Evolutionary conservation across 1,140 invertebrate species (phyloP).

Genomic region (Chelonus insularis): DNA sequence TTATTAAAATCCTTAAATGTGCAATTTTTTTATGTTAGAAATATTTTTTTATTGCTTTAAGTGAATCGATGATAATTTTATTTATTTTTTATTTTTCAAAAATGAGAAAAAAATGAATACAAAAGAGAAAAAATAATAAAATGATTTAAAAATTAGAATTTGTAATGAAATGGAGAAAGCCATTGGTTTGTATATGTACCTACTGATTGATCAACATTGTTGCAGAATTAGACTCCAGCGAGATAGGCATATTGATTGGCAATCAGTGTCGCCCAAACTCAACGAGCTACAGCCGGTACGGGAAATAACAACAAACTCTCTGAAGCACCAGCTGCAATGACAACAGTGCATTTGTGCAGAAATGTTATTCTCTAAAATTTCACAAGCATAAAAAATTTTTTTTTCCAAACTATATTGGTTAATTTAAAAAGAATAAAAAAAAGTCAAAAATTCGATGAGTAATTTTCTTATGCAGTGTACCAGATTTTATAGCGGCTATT

Average conservation of each 20-base stretch:
- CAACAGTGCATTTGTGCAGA: constrained; percentile 8
- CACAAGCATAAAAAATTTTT: background rate
- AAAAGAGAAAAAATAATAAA: background rate
- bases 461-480: constrained; percentile 1
- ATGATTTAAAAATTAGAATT: too few species aligned
- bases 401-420: too few species aligned
- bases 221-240: constrained; percentile 58
- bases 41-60: too few species aligned
- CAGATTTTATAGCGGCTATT: background rate
- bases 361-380: background rate
- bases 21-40: too few species aligned
- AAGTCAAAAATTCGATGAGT: background rate
- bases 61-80: too few species aligned
- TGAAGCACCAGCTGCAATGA: constrained; percentile 22
- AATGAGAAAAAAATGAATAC: too few species aligned
- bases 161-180: constrained; percentile 13
- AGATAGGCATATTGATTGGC: constrained; percentile 61
- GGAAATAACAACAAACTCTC: constrained; percentile 21
- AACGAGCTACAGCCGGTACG: constrained; percentile 43
- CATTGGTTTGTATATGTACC: constrained; percentile 38
- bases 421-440: background rate
- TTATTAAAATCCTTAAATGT: too few species aligned
- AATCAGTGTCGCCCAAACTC: constrained; percentile 56
- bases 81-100: too few species aligned
- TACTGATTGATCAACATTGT: constrained; percentile 60